These are phyloP conservation scores for Porites australiensis DNA, from an alignment of 64 coral and sea anemone genomes.

Conservation along the genomic window DNA sequence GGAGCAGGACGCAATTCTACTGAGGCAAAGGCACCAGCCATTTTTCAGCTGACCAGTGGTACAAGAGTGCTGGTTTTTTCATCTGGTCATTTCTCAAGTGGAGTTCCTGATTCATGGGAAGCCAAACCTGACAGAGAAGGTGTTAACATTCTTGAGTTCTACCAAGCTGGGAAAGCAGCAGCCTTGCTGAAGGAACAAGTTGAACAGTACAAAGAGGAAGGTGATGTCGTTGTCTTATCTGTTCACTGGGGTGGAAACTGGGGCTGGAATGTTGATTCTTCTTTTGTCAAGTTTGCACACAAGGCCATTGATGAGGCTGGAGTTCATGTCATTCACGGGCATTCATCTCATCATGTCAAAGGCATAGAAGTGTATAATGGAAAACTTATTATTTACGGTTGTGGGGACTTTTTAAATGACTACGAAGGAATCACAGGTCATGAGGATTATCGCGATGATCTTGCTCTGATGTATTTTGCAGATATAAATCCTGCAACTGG, in stretches of 20 bases:
- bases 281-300: constrained; percentile 87
- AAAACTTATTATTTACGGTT: constrained; percentile 88
- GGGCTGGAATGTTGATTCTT: constrained; percentile 79
- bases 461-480: constrained; percentile 89
- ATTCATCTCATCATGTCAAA: constrained; percentile 94
- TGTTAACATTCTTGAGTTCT: constrained; percentile 78
- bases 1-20: constrained; percentile 73
- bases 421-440: constrained; percentile 90
- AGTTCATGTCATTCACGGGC: constrained; percentile 87
- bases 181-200: constrained; percentile 47
- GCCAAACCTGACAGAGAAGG: constrained; percentile 59
- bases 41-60: constrained; percentile 61
- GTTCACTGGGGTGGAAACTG: constrained; percentile 95
- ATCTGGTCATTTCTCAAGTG: constrained; percentile 83
- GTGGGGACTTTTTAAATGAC: constrained; percentile 93
- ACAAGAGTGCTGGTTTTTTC: constrained; percentile 80
- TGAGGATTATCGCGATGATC: constrained; percentile 75
- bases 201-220: constrained; percentile 63
- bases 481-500: constrained; percentile 73
- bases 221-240: constrained; percentile 78
- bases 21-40: constrained; percentile 75
- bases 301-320: constrained; percentile 87
- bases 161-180: constrained; percentile 37
- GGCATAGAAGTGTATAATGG: constrained; percentile 86
- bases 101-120: constrained; percentile 78